phyloP scores from a whole-genome alignment of 1,140 invertebrate species.

The Bathynomus jamesi region DNA sequence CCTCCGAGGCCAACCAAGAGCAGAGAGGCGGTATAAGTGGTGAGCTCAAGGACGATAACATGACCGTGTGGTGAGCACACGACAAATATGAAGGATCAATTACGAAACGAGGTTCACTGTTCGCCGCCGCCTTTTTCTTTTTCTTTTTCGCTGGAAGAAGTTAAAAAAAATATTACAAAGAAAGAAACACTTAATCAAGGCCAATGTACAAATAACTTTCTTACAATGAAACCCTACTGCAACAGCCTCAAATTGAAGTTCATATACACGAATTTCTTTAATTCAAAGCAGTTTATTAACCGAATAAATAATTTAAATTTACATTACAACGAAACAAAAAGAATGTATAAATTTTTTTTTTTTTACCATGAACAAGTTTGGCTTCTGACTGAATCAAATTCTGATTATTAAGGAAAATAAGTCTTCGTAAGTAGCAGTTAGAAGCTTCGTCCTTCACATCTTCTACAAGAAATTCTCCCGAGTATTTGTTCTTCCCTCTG shows the following conservation, averaged over 20 bases:
- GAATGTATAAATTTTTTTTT: too few relatives aligned
- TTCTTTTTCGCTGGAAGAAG: conserved; percentile 40
- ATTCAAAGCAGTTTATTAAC: too few relatives aligned
- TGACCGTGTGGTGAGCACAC: conserved; percentile 70
- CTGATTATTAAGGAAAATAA: conserved; percentile 76
- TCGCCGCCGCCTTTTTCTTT: conserved; percentile 44
- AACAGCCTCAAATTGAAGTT: too few relatives aligned
- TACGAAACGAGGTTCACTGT: conserved; percentile 33
- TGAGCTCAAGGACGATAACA: conserved; percentile 58
- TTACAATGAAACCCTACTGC: too few relatives aligned
- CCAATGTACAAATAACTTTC: too few relatives aligned
- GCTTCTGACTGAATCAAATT: conserved; percentile 86
- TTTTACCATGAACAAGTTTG: conserved; percentile 60
- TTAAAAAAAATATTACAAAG: neutral
- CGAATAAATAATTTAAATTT: too few relatives aligned
- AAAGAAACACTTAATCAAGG: too few relatives aligned
- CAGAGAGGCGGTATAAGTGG: conserved; percentile 44
- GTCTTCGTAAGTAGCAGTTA: conserved; percentile 51
- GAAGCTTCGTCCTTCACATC: conserved; percentile 54
- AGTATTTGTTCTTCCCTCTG: conserved; percentile 64
- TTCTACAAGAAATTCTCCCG: conserved; percentile 79
- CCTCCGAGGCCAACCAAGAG: conserved; percentile 80
- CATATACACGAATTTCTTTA: too few relatives aligned
- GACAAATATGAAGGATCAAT: conserved; percentile 60
- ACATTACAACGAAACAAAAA: too few relatives aligned